phyloP scores from a whole-genome alignment of 2,113 vertebrate genomes.

The Taxidea taxus region DNA sequence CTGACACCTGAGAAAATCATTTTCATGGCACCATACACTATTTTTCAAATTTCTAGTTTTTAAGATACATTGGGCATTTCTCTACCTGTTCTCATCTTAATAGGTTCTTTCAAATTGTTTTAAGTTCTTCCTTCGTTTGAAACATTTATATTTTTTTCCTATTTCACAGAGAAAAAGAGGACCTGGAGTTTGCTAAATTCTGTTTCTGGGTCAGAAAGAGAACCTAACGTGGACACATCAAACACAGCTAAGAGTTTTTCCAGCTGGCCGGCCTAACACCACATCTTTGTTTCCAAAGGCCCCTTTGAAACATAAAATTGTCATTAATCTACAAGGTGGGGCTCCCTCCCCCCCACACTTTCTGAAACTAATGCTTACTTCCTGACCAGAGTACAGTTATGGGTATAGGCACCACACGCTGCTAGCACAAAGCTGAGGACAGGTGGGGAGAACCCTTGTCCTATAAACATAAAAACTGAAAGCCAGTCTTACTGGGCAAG shows the following conservation, averaged over 20 bases:
- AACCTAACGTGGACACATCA: conserved; percentile 25
- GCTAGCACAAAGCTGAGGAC: not conserved
- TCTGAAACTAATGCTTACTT: conserved; percentile 12
- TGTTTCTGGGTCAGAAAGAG: conserved; percentile 52
- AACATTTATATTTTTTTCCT: not conserved
- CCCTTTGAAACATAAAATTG: conserved; percentile 59
- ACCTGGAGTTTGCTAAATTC: conserved; percentile 4
- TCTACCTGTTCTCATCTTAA: not conserved
- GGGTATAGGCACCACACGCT: not conserved
- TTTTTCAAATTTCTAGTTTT: not conserved
- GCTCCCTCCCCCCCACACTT: not conserved
- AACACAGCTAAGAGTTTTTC: conserved; percentile 33
- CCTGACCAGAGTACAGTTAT: not conserved
- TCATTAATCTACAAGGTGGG: conserved; percentile 14
- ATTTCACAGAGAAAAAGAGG: not conserved
- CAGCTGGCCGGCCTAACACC: conserved; percentile 48
- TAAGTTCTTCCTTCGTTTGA: conserved; percentile 21
- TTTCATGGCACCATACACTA: not conserved
- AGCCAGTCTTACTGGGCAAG: not conserved
- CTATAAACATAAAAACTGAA: not conserved
- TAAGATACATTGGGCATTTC: not conserved
- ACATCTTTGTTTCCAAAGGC: conserved; percentile 21
- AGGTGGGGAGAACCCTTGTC: not conserved
- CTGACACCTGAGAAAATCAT: not conserved
- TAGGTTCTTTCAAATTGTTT: not conserved